These are phyloP conservation scores for Neogale vison DNA, from an alignment of 2,113 vertebrate genomes.

Conservation along the genomic window DNA sequence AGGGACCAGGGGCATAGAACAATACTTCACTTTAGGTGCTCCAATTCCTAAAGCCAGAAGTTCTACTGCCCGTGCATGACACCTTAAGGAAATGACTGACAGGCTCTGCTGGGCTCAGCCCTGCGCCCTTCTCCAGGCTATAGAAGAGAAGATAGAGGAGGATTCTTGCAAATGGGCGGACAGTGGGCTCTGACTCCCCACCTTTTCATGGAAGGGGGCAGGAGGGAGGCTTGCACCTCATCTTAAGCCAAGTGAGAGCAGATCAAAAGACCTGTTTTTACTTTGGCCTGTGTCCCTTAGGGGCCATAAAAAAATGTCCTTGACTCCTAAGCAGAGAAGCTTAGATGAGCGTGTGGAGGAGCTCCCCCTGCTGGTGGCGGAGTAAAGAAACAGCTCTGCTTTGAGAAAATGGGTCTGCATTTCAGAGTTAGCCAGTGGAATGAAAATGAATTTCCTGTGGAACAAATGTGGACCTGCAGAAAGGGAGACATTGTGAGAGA, in stretches of 20 bases:
- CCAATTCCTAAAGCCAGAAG: neutral
- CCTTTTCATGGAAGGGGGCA: neutral
- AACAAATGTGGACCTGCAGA: neutral
- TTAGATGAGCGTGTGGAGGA: neutral
- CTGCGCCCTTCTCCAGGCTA: neutral
- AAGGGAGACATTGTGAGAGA: neutral
- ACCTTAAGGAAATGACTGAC: neutral
- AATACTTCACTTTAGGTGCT: neutral
- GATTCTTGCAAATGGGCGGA: neutral
- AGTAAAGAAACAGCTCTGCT: neutral
- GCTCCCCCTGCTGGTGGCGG: conserved; percentile 53
- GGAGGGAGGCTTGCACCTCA: neutral
- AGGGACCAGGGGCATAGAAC: neutral
- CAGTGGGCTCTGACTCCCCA: neutral
- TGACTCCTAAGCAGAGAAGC: neutral
- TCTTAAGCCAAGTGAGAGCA: neutral
- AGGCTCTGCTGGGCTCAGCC: neutral
- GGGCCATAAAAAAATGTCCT: neutral
- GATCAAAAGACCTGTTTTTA: neutral
- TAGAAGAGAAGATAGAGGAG: neutral
- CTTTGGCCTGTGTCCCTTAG: neutral
- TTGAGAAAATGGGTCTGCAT: neutral
- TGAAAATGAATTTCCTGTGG: neutral
- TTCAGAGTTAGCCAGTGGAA: neutral
- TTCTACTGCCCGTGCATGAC: neutral